These are phyloP conservation scores for Ameiurus melas DNA, from an alignment of 2,113 vertebrate species.

Conservation along the genomic window DNA sequence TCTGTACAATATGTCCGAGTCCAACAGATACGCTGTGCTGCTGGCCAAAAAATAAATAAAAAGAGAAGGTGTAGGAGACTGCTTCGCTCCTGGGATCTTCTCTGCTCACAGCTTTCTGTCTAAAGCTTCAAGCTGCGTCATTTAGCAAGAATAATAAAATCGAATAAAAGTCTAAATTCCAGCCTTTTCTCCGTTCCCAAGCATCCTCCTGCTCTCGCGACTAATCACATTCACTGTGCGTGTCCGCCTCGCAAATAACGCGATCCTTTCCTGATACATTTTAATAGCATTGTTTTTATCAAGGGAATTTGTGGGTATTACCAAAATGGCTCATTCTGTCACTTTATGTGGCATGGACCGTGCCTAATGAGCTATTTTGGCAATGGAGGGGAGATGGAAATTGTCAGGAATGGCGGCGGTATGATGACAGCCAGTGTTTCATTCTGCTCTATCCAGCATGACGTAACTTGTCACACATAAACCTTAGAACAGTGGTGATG, in stretches of 20 bases:
- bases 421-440: conserved; percentile 6
- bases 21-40: background rate
- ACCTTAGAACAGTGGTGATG: conserved; percentile 15
- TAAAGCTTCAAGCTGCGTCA: conserved; percentile 14
- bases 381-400: conserved; percentile 39
- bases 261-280: conserved; percentile 19
- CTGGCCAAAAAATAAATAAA: conserved; percentile 24
- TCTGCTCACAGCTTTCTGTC: background rate
- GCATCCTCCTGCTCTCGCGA: background rate
- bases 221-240: conserved; percentile 28
- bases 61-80: conserved; percentile 8
- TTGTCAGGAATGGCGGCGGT: background rate
- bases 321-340: conserved; percentile 36
- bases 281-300: conserved; percentile 45
- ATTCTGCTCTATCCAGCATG: background rate
- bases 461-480: background rate
- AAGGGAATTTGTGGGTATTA: conserved; percentile 50
- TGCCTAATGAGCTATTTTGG: conserved; percentile 52
- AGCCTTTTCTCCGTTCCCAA: background rate
- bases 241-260: conserved; percentile 25
- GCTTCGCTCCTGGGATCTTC: background rate
- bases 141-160: background rate
- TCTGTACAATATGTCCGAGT: conserved; percentile 32
- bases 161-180: background rate
- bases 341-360: conserved; percentile 35